A percentile compares a stretch with the other conserved stretches of the same genome.
These are phyloP conservation scores for Henricia sp. DNA, from an alignment of 53 echinoderm and acorn worm genomes.

Conservation along the genomic window DNA sequence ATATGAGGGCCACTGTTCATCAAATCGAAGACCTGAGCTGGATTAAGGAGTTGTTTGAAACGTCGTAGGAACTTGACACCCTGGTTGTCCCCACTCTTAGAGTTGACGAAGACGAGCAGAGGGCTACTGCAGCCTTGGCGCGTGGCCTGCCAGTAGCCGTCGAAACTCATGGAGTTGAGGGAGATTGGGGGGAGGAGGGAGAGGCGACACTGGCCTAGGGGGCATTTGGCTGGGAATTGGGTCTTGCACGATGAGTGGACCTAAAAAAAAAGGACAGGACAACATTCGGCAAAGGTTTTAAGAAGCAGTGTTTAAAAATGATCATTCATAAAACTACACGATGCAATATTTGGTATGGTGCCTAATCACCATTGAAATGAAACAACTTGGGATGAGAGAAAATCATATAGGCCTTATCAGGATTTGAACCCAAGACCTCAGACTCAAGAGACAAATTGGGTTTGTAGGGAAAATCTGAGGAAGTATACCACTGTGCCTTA, in stretches of 20 bases:
- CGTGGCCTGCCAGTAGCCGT: slow-evolving; percentile 98
- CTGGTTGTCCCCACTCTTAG: slow-evolving; percentile 98
- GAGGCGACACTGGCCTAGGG: slow-evolving; percentile 92
- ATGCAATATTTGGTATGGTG: too few relatives aligned
- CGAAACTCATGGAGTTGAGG: slow-evolving; percentile 93
- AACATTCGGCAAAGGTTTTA: too few relatives aligned
- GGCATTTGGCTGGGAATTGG: slow-evolving; percentile 91
- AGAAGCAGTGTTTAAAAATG: too few relatives aligned
- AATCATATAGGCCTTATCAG: too few relatives aligned
- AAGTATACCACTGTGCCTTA: too few relatives aligned
- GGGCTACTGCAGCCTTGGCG: slow-evolving; percentile 95
- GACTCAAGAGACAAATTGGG: too few relatives aligned
- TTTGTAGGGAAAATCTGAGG: too few relatives aligned
- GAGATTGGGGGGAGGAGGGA: slow-evolving; percentile 96
- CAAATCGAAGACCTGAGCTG: slow-evolving; percentile 98
- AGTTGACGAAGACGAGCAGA: slow-evolving; percentile 97
- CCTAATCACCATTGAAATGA: too few relatives aligned
- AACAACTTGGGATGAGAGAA: too few relatives aligned
- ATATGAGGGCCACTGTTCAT: slow-evolving; percentile 97
- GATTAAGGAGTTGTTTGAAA: slow-evolving; percentile 95
- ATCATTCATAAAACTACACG: too few relatives aligned
- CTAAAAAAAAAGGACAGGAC: neutral
- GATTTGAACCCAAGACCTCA: too few relatives aligned
- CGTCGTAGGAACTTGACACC: slow-evolving; percentile 97
- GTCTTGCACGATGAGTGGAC: slow-evolving; percentile 71